Conservation (phyloP, 2,113 vertebrate species). For the Hymenochirus boettgeri region DNA sequence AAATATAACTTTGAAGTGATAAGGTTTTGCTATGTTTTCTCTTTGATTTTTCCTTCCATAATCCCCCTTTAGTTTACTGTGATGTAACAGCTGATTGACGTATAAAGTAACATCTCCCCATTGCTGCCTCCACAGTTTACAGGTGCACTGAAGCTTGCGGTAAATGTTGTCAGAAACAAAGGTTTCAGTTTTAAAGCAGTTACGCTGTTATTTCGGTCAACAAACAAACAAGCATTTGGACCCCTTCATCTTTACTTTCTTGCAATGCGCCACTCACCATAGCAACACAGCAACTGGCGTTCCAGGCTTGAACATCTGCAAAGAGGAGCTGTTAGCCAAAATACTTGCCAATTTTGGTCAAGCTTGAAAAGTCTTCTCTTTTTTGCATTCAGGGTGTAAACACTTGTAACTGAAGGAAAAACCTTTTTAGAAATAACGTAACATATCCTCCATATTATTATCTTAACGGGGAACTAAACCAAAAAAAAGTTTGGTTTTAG, state of each 20-base stretch:
- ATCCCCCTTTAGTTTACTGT: slow-evolving; percentile 30
- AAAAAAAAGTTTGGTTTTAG: too few relatives aligned
- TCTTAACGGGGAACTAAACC: too few relatives aligned
- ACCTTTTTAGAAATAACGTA: too few relatives aligned
- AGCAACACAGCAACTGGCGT: slow-evolving; percentile 11
- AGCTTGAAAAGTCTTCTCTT: slow-evolving; percentile 25
- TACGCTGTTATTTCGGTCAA: slow-evolving; percentile 20
- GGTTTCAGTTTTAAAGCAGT: slow-evolving; percentile 2
- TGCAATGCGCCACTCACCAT: slow-evolving; percentile 12
- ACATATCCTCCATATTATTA: too few relatives aligned
- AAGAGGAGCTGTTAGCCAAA: slow-evolving; percentile 27
- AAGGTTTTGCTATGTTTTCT: slow-evolving; percentile 18
- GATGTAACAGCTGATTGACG: slow-evolving; percentile 40
- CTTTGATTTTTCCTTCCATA: slow-evolving; percentile 29
- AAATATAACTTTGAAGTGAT: slow-evolving; percentile 33
- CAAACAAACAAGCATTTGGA: slow-evolving; percentile 39
- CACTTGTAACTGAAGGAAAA: too few relatives aligned
- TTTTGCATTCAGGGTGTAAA: neutral
- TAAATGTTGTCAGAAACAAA: slow-evolving; percentile 7
- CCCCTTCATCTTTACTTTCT: slow-evolving; percentile 20
- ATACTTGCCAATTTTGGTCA: slow-evolving; percentile 34
- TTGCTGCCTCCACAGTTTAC: neutral
- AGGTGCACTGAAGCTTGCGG: slow-evolving; percentile 21
- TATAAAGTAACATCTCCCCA: slow-evolving; percentile 16
- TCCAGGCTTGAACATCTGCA: slow-evolving; percentile 24